Evolutionary conservation across 2,113 vertebrate genomes (phyloP).

Genomic region (Butorides virescens): DNA sequence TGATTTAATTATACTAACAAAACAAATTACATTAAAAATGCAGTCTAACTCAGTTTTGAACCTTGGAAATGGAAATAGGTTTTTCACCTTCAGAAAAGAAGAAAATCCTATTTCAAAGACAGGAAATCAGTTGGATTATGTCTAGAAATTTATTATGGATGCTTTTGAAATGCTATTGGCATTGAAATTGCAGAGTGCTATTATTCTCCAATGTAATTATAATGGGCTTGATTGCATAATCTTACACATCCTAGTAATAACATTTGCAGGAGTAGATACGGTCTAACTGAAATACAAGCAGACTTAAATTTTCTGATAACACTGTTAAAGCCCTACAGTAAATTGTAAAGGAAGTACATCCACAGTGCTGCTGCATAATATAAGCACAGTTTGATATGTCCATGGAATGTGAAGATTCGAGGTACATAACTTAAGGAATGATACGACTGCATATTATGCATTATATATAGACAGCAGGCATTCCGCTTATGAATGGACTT

Average conservation of each 20-base stretch:
- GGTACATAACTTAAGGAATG: background rate
- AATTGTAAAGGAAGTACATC: background rate
- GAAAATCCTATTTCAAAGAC: conserved; percentile 59
- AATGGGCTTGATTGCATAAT: conserved; percentile 51
- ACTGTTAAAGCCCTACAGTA: background rate
- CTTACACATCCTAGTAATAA: conserved; percentile 42
- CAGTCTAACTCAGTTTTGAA: background rate
- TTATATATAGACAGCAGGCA: background rate
- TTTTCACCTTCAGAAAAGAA: conserved; percentile 44
- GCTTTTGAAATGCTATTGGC: conserved; percentile 52
- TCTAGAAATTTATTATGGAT: conserved; percentile 51
- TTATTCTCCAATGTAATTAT: conserved; percentile 59
- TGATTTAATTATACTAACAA: conserved; percentile 39
- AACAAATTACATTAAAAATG: conserved; percentile 25
- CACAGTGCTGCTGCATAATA: background rate
- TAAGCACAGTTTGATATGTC: background rate
- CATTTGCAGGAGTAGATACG: conserved; percentile 26
- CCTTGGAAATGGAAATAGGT: background rate
- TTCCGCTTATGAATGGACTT: background rate
- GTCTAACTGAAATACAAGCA: conserved; percentile 30
- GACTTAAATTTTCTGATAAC: conserved; percentile 30
- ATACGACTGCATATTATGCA: background rate
- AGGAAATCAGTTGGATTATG: conserved; percentile 57
- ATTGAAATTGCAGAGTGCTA: conserved; percentile 26
- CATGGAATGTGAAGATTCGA: background rate